phyloP scores from a whole-genome alignment of 2,888 invertebrate species.

The Drosophila algonquin region DNA sequence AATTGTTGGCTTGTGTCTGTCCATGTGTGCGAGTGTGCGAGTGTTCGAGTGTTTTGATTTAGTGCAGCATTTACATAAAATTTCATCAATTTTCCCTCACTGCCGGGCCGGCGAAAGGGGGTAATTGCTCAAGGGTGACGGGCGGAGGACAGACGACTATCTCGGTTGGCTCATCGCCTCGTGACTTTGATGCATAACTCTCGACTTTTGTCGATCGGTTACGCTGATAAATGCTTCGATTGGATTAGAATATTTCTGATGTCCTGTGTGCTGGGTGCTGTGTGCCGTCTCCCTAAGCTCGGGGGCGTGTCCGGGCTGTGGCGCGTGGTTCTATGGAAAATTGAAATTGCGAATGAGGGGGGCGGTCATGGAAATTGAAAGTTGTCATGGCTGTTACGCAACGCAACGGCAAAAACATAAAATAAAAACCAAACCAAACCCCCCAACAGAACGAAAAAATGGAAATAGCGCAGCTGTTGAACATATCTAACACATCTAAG shows the following conservation, averaged over 20 bases:
- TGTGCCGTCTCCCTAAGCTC: conserved; percentile 53
- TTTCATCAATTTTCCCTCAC: conserved; percentile 65
- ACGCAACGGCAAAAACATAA: conserved; percentile 28
- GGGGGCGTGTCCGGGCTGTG: conserved; percentile 64
- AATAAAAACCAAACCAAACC: background rate
- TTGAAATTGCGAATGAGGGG: conserved; percentile 65
- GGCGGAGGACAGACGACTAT: conserved; percentile 36
- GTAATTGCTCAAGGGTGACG: conserved; percentile 53
- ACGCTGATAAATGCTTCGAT: conserved; percentile 74
- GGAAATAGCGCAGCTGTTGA: conserved; percentile 76
- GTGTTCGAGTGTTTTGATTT: conserved; percentile 69
- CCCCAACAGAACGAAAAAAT: conserved; percentile 25
- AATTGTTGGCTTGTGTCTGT: conserved; percentile 67
- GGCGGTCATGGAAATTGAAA: conserved; percentile 67
- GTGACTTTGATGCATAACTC: conserved; percentile 79
- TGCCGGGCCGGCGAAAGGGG: conserved; percentile 20
- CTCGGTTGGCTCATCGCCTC: conserved; percentile 57
- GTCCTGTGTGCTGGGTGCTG: conserved; percentile 1
- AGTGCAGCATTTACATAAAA: conserved; percentile 76
- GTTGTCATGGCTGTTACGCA: conserved; percentile 66
- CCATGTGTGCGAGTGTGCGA: conserved; percentile 34
- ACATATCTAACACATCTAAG: conserved; percentile 78
- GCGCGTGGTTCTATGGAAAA: conserved; percentile 52
- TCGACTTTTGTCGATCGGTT: conserved; percentile 75
- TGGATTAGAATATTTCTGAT: conserved; percentile 71